phyloP scores from a whole-genome alignment of 2,113 vertebrate genomes.

The Galbula dea region DNA sequence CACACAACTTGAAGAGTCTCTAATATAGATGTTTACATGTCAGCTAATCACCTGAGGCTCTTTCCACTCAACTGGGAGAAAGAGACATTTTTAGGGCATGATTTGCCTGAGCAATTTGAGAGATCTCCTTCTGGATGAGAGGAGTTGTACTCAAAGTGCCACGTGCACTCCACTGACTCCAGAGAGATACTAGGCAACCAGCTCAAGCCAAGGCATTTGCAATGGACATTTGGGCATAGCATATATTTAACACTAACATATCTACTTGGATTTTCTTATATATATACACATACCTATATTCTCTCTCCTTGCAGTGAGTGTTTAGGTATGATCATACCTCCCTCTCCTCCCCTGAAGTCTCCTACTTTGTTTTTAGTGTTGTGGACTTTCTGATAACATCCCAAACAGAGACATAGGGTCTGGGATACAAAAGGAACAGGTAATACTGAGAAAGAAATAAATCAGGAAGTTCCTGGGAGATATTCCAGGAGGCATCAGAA shows the following conservation, averaged over 20 bases:
- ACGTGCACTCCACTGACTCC: background rate
- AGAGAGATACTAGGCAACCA: background rate
- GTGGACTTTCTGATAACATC: background rate
- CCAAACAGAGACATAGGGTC: background rate
- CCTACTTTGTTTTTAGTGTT: background rate
- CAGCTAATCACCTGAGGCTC: slow-evolving; percentile 28
- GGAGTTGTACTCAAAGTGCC: background rate
- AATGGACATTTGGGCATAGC: background rate
- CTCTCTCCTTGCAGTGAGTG: background rate
- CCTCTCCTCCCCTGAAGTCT: background rate
- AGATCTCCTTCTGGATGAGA: slow-evolving; percentile 19
- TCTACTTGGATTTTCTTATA: background rate
- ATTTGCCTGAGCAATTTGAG: background rate
- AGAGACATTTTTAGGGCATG: slow-evolving; percentile 36
- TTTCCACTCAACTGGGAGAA: slow-evolving; percentile 21
- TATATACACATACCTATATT: background rate
- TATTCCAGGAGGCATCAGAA: background rate
- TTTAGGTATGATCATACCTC: background rate
- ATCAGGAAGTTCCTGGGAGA: background rate
- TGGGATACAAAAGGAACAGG: background rate
- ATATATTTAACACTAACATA: background rate
- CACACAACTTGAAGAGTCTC: background rate
- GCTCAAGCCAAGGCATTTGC: background rate
- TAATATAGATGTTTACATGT: slow-evolving; percentile 43
- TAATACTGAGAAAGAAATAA: background rate